A percentile compares a stretch with the other conserved stretches of the same genome.
phyloP scores from a whole-genome alignment of 35 echinoderm and acorn worm species.

The Stichopus chloronotus region DNA sequence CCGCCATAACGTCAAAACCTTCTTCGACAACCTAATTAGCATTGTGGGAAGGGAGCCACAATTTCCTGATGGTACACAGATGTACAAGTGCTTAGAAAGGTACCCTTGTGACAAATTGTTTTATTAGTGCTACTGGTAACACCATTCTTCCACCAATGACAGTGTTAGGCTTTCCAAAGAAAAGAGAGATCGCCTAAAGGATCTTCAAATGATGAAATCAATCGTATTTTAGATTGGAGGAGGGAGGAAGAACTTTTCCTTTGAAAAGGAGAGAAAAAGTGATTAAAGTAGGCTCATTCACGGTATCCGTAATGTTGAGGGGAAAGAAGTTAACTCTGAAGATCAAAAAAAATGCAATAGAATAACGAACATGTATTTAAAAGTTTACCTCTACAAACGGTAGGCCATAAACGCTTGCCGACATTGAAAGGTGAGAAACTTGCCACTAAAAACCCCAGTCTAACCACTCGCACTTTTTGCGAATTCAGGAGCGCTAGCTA shows the following conservation, averaged over 20 bases:
- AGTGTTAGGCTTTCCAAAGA: slow-evolving; percentile 10
- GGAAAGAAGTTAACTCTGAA: not conserved
- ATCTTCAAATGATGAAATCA: not conserved
- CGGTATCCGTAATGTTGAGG: slow-evolving; percentile 7
- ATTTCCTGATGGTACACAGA: too few species aligned
- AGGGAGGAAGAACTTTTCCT: not conserved
- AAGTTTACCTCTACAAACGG: too few species aligned
- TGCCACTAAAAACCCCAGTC: too few species aligned
- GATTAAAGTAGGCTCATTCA: not conserved
- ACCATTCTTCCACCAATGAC: not conserved
- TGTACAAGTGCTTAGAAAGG: not conserved
- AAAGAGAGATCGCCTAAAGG: slow-evolving; percentile 21
- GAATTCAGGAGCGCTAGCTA: too few species aligned
- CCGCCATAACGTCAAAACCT: not conserved
- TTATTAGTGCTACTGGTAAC: not conserved
- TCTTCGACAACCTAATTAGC: slow-evolving; percentile 21
- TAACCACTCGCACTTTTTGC: too few species aligned
- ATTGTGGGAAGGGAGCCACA: slow-evolving; percentile 3
- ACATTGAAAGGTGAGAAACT: too few species aligned
- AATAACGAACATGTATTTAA: too few species aligned
- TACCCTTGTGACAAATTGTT: not conserved
- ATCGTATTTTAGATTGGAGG: not conserved
- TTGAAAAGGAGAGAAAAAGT: not conserved
- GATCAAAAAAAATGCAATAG: too few species aligned
- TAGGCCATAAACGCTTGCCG: too few species aligned